Evolutionary conservation across 2,113 vertebrate genomes (phyloP), one percentile per base, ranked within the genome.

Genomic region (Alces alces): DNA sequence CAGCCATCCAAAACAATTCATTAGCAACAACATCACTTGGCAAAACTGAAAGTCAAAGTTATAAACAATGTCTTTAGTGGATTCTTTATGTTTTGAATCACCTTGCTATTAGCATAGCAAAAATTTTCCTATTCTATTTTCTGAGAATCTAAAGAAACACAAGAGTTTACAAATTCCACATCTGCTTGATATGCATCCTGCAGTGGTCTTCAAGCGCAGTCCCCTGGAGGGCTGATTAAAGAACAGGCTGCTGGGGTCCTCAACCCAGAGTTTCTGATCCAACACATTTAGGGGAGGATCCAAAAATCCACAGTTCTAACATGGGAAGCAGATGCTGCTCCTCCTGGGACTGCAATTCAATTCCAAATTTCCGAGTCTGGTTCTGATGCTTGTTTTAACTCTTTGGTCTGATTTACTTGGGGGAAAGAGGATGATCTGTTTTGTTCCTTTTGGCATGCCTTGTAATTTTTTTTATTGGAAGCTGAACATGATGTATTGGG

Each of bases 41-140:
- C n/a, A 84, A 91, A 94, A 66, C n/a, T n/a, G 58, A 84, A 91
- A 97, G 23, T 84, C 76, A 91, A 58, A 91, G 57, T 66, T 23
- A 64, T 55, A 33, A 70, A 64, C 28, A 64, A 45, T 79, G n/a
- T 43, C n/a, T 92, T 91, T 11, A 66, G 8, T 27, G 47, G 17
- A 30, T 70, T 87, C 58, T 78, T 78, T 45, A 78, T 54, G 87
- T 54, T 58, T 88, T 96, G 58, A 96, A 54, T 79, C 61, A 91
- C 50, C 16, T 66, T 92, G 12, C 23, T 66, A 57, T 7, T 17
- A 33, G n/a, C 14, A 45, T 54, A 45, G 52, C 14, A 91, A 16
- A 15, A 52, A 43, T 66, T 80, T 66, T 47, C 58, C 45, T 88
- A 61, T 73, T 96, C 52, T 87, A 66, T 78, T 87, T 87, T 86